Conservation (phyloP, 2,113 vertebrate species). For the Pheucticus melanocephalus region DNA sequence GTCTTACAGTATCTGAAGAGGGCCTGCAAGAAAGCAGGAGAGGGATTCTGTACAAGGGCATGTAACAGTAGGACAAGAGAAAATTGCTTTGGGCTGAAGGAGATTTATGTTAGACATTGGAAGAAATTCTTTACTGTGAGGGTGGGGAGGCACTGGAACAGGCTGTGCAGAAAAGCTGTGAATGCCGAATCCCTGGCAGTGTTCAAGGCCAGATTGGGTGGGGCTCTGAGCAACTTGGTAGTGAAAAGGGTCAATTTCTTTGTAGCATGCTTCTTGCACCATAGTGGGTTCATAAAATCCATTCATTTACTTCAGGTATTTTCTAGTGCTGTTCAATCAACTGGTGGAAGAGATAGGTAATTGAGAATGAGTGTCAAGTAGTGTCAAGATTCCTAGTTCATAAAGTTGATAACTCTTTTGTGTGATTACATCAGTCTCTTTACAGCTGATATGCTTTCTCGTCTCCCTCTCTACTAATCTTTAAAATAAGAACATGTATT, state of each 20-base stretch:
- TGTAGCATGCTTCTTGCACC: neutral
- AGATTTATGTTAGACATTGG: neutral
- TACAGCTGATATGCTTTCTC: conserved; percentile 41
- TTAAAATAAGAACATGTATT: conserved; percentile 31
- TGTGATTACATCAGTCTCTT: conserved; percentile 70
- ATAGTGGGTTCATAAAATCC: conserved; percentile 16
- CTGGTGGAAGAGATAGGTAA: conserved; percentile 59
- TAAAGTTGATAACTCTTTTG: conserved; percentile 56
- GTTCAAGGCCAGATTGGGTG: neutral
- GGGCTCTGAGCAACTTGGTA: neutral
- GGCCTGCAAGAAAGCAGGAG: neutral
- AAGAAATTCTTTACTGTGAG: neutral
- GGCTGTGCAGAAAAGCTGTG: neutral
- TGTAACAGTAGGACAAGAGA: neutral
- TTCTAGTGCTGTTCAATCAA: conserved; percentile 61
- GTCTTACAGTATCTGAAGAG: neutral
- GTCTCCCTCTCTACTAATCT: neutral
- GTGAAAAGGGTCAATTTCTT: neutral
- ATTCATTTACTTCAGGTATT: conserved; percentile 58
- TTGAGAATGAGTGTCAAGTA: conserved; percentile 74
- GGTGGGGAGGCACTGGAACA: neutral
- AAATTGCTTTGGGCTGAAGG: neutral
- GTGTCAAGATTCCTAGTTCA: conserved; percentile 65
- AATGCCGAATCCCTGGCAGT: neutral
- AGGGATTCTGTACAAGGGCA: neutral